Evolutionary conservation across 1,140 invertebrate genomes (phyloP).

Genomic region (Vollenhovia emeryi): DNA sequence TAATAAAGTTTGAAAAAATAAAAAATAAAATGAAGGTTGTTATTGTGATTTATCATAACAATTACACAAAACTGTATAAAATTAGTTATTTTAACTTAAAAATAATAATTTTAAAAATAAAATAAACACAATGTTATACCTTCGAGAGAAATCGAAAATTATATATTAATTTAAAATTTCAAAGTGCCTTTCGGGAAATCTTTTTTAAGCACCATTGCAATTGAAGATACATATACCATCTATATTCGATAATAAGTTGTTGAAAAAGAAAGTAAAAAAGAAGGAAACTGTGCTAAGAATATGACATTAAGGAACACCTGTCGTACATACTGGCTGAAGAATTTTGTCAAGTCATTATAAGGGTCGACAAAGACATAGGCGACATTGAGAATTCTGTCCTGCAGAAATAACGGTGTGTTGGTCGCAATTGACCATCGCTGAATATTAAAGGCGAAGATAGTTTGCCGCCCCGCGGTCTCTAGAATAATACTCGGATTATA

Average conservation of each 20-base stretch:
- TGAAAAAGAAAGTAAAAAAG: not conserved
- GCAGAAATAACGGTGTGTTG: not conserved
- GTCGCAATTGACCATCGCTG: not conserved
- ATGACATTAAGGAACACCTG: slow-evolving; percentile 55
- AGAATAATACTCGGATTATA: slow-evolving; percentile 29
- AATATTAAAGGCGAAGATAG: not conserved
- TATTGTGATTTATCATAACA: not conserved
- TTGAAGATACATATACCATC: too few species aligned
- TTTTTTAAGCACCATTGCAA: not conserved
- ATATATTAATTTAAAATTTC: not conserved
- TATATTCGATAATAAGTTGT: not conserved
- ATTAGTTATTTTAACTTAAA: not conserved
- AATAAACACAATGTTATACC: not conserved
- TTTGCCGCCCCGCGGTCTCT: not conserved
- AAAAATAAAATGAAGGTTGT: not conserved
- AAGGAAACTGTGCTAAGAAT: not conserved
- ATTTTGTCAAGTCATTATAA: not conserved
- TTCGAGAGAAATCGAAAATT: too few species aligned
- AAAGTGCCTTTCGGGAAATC: not conserved
- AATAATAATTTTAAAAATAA: not conserved
- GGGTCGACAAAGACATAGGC: not conserved
- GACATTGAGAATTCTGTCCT: not conserved
- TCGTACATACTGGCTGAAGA: slow-evolving; percentile 42
- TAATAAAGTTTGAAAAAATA: not conserved
- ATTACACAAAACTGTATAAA: not conserved